Base-by-base conservation (phyloP, 2,888 invertebrate genomes). In the Drosophila neotestacea region DNA sequence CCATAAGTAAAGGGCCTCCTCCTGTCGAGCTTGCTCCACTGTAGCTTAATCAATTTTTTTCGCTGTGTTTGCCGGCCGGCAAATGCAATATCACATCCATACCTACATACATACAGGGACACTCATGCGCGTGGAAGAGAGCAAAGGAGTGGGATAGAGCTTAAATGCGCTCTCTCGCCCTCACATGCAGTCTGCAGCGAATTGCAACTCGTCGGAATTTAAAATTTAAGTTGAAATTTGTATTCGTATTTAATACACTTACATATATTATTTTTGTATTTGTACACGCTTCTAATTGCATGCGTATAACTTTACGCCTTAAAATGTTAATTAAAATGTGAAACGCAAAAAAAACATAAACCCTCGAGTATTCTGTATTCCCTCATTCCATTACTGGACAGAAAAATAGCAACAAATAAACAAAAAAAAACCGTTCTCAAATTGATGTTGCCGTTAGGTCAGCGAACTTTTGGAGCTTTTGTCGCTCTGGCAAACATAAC, bases 241-340 rank as follows among this genome's bases (percentile, higher is more conserved):
- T 51, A 70, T 47, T 61, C 39, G 38, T 50, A 56, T 64, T 50
- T 30, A 27, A 39, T 22, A 22, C 22, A 22, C 22, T 1, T 22
- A 3, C 22, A 22, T 22, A 22, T 22, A 22, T 16, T 72, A 70
- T 78, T 74, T 81, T 79, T 85, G 69, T 79, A 72, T 39, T 48
- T 56, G 56, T 70, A 73, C 55, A 64, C 71, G 66, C 65, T 71
- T 75, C 67, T 85, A 78, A 81, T 85, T 79, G 85, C 85, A 81
- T 83, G 82, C 83, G 80, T 80, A 83, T 76, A 78, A 77, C 67
- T 67, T 79, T 81, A 90, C 87, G 90, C 86, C 79, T 62, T 54
- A 66, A 88, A 84, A 90, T 90, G 90, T 90, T 90, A 85, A 90
- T 90, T 89, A 90, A 88, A 90, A 74, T 81, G 76, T 81, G 81